Conservation (phyloP, 2,797 vertebrate genomes). For the Periparus ater region DNA sequence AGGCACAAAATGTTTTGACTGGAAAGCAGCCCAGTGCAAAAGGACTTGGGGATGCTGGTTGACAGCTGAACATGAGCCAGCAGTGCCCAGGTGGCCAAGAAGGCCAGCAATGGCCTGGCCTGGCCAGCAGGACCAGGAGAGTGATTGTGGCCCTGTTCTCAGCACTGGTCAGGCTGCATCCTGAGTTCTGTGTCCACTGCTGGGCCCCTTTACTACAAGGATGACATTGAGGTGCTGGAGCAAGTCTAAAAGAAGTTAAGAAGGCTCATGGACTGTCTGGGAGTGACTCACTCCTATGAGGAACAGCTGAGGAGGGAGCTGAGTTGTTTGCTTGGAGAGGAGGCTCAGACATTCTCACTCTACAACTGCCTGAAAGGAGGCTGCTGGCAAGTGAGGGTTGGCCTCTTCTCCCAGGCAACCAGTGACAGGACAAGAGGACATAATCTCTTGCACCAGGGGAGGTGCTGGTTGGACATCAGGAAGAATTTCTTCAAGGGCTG, state of each 20-base stretch:
- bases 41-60: neutral
- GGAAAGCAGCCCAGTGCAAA: neutral
- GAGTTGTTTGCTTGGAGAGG: neutral
- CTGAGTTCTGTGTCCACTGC: neutral
- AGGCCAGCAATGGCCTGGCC: neutral
- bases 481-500: neutral
- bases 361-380: neutral
- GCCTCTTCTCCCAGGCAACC: neutral
- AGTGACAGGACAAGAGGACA: neutral
- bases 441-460: neutral
- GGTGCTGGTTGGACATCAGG: neutral
- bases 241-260: neutral
- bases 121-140: neutral
- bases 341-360: neutral
- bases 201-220: neutral
- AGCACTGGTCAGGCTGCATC: fast-evolving
- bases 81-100: neutral
- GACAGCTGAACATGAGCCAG: neutral
- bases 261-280: neutral
- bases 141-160: fast-evolving
- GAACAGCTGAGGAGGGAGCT: neutral
- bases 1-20: neutral
- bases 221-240: neutral
- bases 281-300: neutral
- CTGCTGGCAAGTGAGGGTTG: neutral